phyloP scores from a whole-genome alignment of 2,113 vertebrate species.

The Hystrix cristata region DNA sequence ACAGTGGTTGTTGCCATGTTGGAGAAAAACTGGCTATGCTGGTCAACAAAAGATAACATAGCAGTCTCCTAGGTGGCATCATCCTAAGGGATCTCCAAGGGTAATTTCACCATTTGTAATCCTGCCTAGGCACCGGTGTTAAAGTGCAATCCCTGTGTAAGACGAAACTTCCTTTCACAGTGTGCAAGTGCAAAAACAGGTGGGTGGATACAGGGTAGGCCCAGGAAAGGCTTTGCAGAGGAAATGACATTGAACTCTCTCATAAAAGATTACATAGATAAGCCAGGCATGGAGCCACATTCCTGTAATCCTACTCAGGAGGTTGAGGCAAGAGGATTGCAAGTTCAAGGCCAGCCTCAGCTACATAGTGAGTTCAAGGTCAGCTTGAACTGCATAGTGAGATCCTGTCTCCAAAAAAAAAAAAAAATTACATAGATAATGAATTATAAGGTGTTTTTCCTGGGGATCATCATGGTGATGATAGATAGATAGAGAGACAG shows the following conservation, averaged over 20 bases:
- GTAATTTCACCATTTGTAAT: not conserved
- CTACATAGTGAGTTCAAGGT: too few species aligned
- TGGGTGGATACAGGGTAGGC: not conserved
- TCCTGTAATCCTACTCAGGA: too few species aligned
- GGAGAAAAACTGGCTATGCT: not conserved
- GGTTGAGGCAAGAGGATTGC: too few species aligned
- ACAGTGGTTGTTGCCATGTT: not conserved
- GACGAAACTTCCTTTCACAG: not conserved
- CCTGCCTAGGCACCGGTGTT: not conserved
- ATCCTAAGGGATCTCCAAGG: conserved; percentile 24
- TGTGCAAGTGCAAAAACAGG: not conserved
- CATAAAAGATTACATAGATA: not conserved
- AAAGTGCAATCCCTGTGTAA: not conserved
- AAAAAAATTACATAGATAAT: not conserved
- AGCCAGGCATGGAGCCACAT: too few species aligned
- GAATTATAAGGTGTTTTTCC: not conserved
- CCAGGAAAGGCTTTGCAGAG: conserved; percentile 30
- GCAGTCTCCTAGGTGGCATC: not conserved
- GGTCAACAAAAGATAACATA: not conserved
- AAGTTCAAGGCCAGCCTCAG: too few species aligned
- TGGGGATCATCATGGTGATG: not conserved
- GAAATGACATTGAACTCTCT: not conserved
- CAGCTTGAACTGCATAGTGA: too few species aligned
- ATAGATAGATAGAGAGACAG: not conserved
- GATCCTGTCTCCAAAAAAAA: too few species aligned